Evolutionary conservation across 1,140 invertebrate species (phyloP).

Genomic region (Hesperophylax magnus): DNA sequence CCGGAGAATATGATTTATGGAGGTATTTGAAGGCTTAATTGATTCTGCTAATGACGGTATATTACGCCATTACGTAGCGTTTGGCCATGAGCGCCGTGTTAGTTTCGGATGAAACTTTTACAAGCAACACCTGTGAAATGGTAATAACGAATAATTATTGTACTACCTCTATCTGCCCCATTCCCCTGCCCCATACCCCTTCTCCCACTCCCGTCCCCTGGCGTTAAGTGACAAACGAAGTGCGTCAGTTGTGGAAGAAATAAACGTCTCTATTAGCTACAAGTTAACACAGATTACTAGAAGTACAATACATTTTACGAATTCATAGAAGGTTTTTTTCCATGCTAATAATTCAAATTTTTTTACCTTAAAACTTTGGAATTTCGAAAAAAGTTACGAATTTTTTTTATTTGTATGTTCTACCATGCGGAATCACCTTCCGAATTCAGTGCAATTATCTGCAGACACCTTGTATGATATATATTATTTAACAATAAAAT

Average conservation of each 20-base stretch:
- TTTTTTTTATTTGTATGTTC: too few species aligned
- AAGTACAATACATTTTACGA: too few species aligned
- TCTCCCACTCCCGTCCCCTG: too few species aligned
- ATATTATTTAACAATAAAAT: too few species aligned
- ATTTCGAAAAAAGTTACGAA: too few species aligned
- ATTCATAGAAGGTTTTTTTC: too few species aligned
- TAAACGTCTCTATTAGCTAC: not conserved
- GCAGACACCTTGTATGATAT: too few species aligned
- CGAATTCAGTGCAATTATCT: too few species aligned
- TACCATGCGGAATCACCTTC: too few species aligned
- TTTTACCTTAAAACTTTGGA: too few species aligned
- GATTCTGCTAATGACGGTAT: constrained; percentile 57
- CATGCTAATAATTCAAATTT: too few species aligned
- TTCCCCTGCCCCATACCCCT: not conserved
- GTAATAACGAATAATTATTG: constrained; percentile 49
- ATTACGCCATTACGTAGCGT: constrained; percentile 53
- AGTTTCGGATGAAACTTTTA: constrained; percentile 53
- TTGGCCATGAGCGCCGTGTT: constrained; percentile 30
- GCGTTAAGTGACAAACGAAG: constrained; percentile 1
- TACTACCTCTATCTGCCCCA: not conserved
- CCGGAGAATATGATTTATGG: constrained; percentile 54
- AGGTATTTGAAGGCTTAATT: constrained; percentile 57
- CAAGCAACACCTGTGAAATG: constrained; percentile 50
- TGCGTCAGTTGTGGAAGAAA: constrained; percentile 16
- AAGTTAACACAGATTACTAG: too few species aligned